A percentile compares a stretch with the other conserved stretches of the same genome.
These are phyloP conservation scores for Silurus lanzhouensis DNA, from an alignment of 2,797 vertebrate species.

Conservation along the genomic window DNA sequence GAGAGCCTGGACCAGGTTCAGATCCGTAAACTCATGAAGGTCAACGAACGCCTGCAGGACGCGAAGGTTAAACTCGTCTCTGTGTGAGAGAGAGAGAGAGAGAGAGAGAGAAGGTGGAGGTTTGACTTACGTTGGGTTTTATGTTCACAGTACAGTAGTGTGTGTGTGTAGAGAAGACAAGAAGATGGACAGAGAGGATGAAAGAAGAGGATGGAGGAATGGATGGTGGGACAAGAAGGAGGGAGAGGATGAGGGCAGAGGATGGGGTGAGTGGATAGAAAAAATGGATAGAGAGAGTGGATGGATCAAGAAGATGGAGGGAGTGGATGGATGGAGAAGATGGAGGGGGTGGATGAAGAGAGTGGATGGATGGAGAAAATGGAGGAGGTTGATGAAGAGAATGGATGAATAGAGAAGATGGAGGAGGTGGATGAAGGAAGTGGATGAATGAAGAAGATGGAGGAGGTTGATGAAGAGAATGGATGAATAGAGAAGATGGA, in stretches of 20 bases:
- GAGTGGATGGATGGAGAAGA: not conserved
- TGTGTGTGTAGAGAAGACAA: too few relatives aligned
- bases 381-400: too few relatives aligned
- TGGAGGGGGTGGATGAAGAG: not conserved
- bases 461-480: too few relatives aligned
- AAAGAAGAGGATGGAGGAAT: not conserved
- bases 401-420: too few relatives aligned
- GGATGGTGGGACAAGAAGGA: not conserved
- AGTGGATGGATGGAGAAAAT: not conserved
- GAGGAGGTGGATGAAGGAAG: too few relatives aligned
- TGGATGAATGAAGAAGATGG: too few relatives aligned
- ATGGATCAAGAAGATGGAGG: too few relatives aligned
- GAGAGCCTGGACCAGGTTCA: slow-evolving; percentile 72
- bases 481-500: too few relatives aligned
- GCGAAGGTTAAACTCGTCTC: slow-evolving; percentile 91
- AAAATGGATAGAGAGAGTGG: too few relatives aligned
- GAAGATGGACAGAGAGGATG: not conserved
- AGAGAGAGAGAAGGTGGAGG: not conserved
- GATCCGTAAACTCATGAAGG: slow-evolving; percentile 62
- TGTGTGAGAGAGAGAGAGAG: slow-evolving; percentile 55
- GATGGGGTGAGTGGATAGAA: not conserved
- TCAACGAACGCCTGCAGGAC: slow-evolving; percentile 89
- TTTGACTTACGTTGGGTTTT: too few relatives aligned
- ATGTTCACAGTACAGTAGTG: too few relatives aligned
- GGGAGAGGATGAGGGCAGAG: too few relatives aligned